phyloP scores from a whole-genome alignment of 2,113 vertebrate species.

The Laterallus jamaicensis region DNA sequence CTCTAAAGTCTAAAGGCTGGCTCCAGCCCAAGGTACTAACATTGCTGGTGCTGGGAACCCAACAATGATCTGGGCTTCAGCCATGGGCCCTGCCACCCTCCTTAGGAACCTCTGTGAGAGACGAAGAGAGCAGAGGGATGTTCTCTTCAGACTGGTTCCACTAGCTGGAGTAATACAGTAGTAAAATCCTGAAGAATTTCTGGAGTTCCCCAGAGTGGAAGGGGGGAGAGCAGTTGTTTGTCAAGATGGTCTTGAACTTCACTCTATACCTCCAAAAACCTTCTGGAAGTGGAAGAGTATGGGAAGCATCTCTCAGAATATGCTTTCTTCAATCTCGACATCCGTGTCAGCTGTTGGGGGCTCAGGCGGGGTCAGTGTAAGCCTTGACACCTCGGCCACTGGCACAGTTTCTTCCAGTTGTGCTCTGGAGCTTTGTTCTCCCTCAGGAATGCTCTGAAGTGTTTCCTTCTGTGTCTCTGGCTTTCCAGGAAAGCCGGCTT shows the following conservation, averaged over 20 bases:
- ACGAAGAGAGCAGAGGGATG: background rate
- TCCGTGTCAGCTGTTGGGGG: background rate
- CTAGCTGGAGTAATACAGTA: background rate
- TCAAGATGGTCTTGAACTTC: background rate
- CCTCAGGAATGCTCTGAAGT: background rate
- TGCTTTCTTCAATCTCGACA: slow-evolving; percentile 6
- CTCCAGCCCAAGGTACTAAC: background rate
- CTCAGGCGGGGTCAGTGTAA: background rate
- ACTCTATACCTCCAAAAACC: background rate
- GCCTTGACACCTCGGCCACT: background rate
- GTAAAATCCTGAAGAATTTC: background rate
- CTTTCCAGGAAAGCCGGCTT: slow-evolving; percentile 71
- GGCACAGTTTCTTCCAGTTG: background rate
- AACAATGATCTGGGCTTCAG: background rate
- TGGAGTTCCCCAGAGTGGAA: background rate
- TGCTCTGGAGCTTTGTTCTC: background rate
- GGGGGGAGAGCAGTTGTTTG: background rate
- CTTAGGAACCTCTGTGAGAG: background rate
- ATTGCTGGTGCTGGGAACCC: background rate
- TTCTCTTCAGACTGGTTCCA: background rate
- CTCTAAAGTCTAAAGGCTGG: background rate
- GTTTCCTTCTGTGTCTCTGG: slow-evolving; percentile 40
- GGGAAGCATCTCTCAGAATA: background rate
- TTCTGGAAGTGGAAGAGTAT: background rate
- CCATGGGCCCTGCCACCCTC: background rate